These are phyloP conservation scores for Pseudochromis fuscus DNA, from an alignment of 2,797 vertebrate species.

Conservation along the genomic window DNA sequence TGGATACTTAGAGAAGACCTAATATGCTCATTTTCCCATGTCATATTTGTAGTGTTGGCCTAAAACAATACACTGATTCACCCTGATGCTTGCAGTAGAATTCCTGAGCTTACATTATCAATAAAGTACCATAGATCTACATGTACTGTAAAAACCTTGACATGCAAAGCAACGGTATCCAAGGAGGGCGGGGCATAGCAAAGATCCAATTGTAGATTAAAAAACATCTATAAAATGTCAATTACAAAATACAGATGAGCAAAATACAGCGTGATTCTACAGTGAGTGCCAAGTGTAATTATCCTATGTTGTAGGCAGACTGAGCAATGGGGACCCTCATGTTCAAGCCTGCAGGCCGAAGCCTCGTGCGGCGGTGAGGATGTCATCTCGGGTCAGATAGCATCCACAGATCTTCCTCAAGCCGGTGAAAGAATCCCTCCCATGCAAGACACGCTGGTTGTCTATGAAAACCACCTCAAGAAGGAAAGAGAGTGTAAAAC, in stretches of 20 bases:
- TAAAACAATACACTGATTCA: no score
- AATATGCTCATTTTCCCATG: no score
- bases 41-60: no score
- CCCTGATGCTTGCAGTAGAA: no score
- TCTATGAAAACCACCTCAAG: slow-evolving; percentile 92
- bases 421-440: slow-evolving; percentile 93
- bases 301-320: no score
- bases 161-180: no score
- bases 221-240: background rate
- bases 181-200: no score
- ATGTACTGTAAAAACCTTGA: no score
- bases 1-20: no score
- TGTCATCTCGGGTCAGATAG: slow-evolving; percentile 92
- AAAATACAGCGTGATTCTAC: background rate
- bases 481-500: slow-evolving; percentile 8
- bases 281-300: background rate
- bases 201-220: background rate
- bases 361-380: slow-evolving; percentile 89
- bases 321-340: slow-evolving; percentile 7
- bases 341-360: slow-evolving; percentile 86
- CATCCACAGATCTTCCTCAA: slow-evolving; percentile 94
- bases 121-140: no score
- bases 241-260: slow-evolving; percentile 9
- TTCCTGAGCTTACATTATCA: no score
- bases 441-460: slow-evolving; percentile 94